Evolutionary conservation across 2,113 vertebrate species (phyloP), one percentile per base, ranked within the genome.

Genomic region (Laterallus jamaicensis): DNA sequence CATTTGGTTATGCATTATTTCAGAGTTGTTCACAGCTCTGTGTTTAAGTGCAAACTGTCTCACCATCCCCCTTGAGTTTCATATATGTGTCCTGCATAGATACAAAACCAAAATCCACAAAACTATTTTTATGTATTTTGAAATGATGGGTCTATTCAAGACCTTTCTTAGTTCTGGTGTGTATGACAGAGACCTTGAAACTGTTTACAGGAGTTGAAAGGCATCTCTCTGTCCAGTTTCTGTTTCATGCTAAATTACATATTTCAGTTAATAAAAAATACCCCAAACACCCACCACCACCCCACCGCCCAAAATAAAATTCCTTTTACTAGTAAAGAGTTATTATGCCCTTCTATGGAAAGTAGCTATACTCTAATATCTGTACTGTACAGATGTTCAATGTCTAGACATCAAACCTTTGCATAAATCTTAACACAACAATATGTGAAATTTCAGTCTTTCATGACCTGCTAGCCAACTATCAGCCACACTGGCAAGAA

Each of bases 401-500:
- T 77, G 28, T 62, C 19, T 95, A 89, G 25, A 80, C 68, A 95
- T 81, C n/a, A 64, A 66, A 29, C 7, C 37, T 94, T 93, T 70
- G 77, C 76, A 86, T 68, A 88, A 86, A 59, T 81, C 50, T 96
- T 95, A 79, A 68, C 15, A 1, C 59, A 90, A 82, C 71, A 91
- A 69, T 85, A 85, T 95, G 94, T 95, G 82, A 94, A 95, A 94
- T 74, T 71, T 92, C 69, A 68, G 75, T 60, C 42, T 40, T 59
- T 60, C 70, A 63, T 31, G 1, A 22, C 40, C n/a, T 63, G 9
- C 25, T 76, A 95, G 68, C 73, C 92, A 94, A 68, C 77, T 75
- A 90, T 49, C 80, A 91, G 75, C 64, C 83, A 94, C 59, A 70
- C 20, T 90, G 73, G 89, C 93, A 92, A 73, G 70, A 95, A 77